Conservation (phyloP, 2,888 invertebrate species). For the Tetragonisca angustula region DNA sequence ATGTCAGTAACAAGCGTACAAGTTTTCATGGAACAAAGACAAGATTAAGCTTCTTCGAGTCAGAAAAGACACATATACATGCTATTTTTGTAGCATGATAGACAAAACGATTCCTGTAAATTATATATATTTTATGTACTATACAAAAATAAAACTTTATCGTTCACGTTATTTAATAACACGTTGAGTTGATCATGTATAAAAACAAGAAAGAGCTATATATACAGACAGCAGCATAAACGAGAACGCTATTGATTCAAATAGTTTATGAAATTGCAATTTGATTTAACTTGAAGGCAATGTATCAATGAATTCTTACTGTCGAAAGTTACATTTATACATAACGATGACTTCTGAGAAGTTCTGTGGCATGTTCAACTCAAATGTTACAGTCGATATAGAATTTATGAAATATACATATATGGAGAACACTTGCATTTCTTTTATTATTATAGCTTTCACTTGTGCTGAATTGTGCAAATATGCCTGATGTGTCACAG, state of each 20-base stretch:
- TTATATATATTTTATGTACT: conserved; percentile 52
- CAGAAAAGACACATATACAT: conserved; percentile 24
- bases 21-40: conserved; percentile 31
- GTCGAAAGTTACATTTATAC: conserved; percentile 11
- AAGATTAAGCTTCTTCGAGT: conserved; percentile 42
- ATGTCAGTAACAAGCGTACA: conserved; percentile 5
- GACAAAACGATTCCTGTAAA: conserved; percentile 52
- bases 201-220: conserved; percentile 1
- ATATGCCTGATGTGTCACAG: not conserved
- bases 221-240: not conserved
- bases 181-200: conserved; percentile 21
- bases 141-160: conserved; percentile 51
- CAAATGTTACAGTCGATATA: conserved; percentile 27
- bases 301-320: conserved; percentile 2
- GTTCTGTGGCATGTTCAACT: conserved; percentile 25
- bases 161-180: conserved; percentile 29
- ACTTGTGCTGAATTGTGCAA: not conserved
- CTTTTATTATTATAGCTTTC: conserved; percentile 15
- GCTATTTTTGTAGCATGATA: conserved; percentile 36
- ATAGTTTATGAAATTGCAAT: conserved; percentile 21
- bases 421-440: conserved; percentile 7
- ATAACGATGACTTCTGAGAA: conserved; percentile 28
- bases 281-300: not conserved
- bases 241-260: conserved; percentile 3
- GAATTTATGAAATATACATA: conserved; percentile 4